Evolutionary conservation across 2,888 invertebrate genomes (phyloP).

Genomic region (Lithophane ornitopus): DNA sequence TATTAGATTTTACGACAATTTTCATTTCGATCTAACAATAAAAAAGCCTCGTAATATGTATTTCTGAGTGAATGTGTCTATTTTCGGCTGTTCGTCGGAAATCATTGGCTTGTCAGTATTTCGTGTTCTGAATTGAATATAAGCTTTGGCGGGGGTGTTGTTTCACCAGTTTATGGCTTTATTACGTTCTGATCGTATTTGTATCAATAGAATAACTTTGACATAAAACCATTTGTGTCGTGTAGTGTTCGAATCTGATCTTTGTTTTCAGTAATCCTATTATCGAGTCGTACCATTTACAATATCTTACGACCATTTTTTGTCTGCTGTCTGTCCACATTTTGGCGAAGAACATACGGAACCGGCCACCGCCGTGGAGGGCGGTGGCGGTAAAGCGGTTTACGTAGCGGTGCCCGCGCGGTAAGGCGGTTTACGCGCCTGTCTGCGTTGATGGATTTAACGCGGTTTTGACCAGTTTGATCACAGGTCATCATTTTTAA

Average conservation of each 20-base stretch:
- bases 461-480: too few species aligned
- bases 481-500: too few species aligned
- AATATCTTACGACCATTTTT: neutral
- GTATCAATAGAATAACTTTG: constrained; percentile 1
- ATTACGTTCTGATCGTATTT: constrained; percentile 22
- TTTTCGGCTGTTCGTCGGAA: constrained; percentile 36
- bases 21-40: constrained; percentile 59
- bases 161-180: constrained; percentile 16
- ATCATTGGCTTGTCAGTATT: constrained; percentile 30
- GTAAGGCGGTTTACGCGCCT: too few species aligned
- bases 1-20: constrained; percentile 70
- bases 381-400: too few species aligned
- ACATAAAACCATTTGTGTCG: neutral
- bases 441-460: too few species aligned
- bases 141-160: constrained; percentile 15
- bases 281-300: neutral
- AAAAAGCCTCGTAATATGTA: constrained; percentile 46
- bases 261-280: neutral
- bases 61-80: constrained; percentile 38
- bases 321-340: neutral
- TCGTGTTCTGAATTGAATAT: constrained; percentile 38
- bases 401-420: too few species aligned
- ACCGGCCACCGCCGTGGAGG: too few species aligned
- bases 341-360: too few species aligned
- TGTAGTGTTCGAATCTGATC: neutral